Conservation (phyloP, 2,888 invertebrate species). For the Drosophila anceps region DNA sequence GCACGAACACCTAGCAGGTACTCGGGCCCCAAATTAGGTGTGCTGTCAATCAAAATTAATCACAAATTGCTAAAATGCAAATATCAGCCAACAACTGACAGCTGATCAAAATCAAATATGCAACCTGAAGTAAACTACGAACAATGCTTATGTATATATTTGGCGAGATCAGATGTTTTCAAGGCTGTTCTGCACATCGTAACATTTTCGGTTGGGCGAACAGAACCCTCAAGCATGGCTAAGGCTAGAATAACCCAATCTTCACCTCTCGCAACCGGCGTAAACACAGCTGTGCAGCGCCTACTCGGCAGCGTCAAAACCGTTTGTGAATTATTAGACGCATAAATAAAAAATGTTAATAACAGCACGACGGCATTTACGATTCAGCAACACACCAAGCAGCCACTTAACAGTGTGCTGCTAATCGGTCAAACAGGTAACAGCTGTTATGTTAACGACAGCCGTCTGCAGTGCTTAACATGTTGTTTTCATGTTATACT, state of each 20-base stretch:
- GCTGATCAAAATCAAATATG: slow-evolving; percentile 7
- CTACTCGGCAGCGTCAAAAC: slow-evolving; percentile 35
- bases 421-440: background rate
- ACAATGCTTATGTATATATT: slow-evolving; percentile 11
- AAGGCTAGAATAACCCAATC: slow-evolving; percentile 78
- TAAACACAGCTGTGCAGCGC: background rate
- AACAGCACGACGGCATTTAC: background rate
- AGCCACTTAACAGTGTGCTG: background rate
- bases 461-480: background rate
- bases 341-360: slow-evolving; percentile 1
- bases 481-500: slow-evolving; percentile 1
- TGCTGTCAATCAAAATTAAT: slow-evolving; percentile 63
- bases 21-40: slow-evolving; percentile 58
- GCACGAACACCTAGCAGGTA: slow-evolving; percentile 18
- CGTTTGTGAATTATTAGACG: slow-evolving; percentile 56
- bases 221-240: slow-evolving; percentile 74
- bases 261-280: slow-evolving; percentile 68
- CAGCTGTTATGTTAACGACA: slow-evolving; percentile 6
- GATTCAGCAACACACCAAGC: background rate
- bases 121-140: background rate
- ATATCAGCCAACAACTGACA: slow-evolving; percentile 23
- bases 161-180: slow-evolving; percentile 81
- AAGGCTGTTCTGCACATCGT: slow-evolving; percentile 79
- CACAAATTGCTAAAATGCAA: slow-evolving; percentile 37
- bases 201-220: slow-evolving; percentile 78